These are phyloP conservation scores for Nemotelus nigrinus DNA, from an alignment of 2,888 invertebrate species.

Conservation along the genomic window DNA sequence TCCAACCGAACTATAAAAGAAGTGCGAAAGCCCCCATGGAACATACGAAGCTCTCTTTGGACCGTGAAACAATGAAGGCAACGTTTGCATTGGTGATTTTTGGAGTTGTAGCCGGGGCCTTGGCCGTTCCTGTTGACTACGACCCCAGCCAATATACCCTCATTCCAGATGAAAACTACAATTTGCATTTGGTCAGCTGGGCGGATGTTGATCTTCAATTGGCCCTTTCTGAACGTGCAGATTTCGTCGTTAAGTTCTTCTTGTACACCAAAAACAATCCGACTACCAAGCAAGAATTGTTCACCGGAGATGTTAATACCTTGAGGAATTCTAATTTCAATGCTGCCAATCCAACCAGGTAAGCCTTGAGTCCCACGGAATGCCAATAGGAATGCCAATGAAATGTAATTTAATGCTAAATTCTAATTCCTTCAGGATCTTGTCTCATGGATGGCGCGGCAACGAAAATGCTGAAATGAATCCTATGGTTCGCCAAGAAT, in stretches of 20 bases:
- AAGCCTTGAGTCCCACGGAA: not conserved
- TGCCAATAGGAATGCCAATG: not conserved
- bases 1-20: conserved; percentile 3
- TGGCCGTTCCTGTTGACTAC: conserved; percentile 7
- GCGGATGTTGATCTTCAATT: conserved; percentile 13
- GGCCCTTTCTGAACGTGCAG: not conserved
- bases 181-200: conserved; percentile 32
- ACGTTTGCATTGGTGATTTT: conserved; percentile 12
- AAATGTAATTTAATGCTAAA: not conserved
- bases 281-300: conserved; percentile 22
- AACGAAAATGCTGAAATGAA: conserved; percentile 62
- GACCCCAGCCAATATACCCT: conserved; percentile 17
- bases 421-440: conserved; percentile 35
- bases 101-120: conserved; percentile 4
- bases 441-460: conserved; percentile 69
- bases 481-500: conserved; percentile 58
- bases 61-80: conserved; percentile 18
- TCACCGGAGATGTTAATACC: conserved; percentile 38
- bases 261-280: conserved; percentile 59
- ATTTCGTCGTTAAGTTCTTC: conserved; percentile 47
- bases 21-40: not conserved
- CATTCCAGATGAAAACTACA: conserved; percentile 34
- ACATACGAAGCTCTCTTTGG: conserved; percentile 20
- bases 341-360: conserved; percentile 43
- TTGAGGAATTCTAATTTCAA: conserved; percentile 39